Percentiles rank a stretch among this genome's conserved stretches.
phyloP scores from a whole-genome alignment of 1,140 invertebrate species.

The Drosophila navojoa region DNA sequence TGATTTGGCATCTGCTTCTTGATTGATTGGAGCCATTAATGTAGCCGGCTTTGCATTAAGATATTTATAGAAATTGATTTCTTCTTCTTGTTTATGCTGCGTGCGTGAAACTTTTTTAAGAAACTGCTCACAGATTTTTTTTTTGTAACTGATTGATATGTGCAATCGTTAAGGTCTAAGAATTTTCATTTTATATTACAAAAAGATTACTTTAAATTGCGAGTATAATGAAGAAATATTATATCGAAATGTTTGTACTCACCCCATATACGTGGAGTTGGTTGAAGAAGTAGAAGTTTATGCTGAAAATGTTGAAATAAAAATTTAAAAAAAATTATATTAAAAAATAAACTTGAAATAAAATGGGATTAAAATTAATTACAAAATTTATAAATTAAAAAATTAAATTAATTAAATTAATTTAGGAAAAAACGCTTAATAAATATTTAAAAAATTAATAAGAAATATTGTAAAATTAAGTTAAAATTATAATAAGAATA shows the following conservation, averaged over 20 bases:
- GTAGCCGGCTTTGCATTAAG: slow-evolving; percentile 26
- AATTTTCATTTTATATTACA: neutral
- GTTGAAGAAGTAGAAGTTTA: neutral
- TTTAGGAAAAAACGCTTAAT: no score
- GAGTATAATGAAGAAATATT: no score
- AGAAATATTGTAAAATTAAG: neutral
- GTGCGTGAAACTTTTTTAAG: neutral
- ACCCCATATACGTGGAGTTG: neutral
- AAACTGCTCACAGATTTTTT: neutral
- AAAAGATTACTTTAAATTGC: neutral
- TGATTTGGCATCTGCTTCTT: slow-evolving; percentile 75
- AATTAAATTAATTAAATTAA: no score
- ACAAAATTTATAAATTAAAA: no score
- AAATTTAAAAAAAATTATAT: neutral
- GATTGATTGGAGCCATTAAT: slow-evolving; percentile 75
- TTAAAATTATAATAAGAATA: neutral
- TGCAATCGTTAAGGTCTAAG: neutral
- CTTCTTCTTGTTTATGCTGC: neutral
- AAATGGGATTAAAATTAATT: no score
- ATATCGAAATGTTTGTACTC: slow-evolving; percentile 1
- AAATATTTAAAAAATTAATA: neutral
- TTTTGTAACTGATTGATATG: slow-evolving; percentile 9
- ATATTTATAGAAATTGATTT: slow-evolving; percentile 2
- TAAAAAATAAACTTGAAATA: no score
- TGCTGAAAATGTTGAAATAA: neutral